Evolutionary conservation across 2,113 vertebrate species (phyloP).

Genomic region (Lepisosteus oculatus): DNA sequence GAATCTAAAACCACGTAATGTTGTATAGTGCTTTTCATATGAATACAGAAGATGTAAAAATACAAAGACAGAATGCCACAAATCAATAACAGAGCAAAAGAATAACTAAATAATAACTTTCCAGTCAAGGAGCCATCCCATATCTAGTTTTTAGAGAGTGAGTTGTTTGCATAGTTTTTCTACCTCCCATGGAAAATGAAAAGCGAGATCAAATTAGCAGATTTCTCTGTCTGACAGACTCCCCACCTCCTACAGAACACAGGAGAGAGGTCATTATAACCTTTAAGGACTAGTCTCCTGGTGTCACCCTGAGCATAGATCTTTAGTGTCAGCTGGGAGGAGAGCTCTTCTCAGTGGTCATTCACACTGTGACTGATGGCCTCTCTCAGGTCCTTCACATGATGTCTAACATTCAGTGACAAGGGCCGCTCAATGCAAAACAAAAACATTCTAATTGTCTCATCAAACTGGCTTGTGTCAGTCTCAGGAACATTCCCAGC

Average conservation of each 20-base stretch:
- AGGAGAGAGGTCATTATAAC: not conserved
- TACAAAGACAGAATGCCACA: too few relatives aligned
- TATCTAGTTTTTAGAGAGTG: too few relatives aligned
- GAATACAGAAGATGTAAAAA: too few relatives aligned
- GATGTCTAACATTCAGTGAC: slow-evolving; percentile 41
- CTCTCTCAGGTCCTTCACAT: slow-evolving; percentile 42
- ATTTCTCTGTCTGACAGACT: not conserved
- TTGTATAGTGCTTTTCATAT: too few relatives aligned
- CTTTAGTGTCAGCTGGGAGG: slow-evolving; percentile 13
- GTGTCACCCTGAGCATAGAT: not conserved
- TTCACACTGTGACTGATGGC: slow-evolving; percentile 58
- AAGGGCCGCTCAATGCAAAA: slow-evolving; percentile 57
- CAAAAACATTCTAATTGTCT: slow-evolving; percentile 74
- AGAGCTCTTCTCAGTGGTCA: slow-evolving; percentile 26
- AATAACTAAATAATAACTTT: too few relatives aligned
- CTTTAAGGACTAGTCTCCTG: slow-evolving; percentile 5
- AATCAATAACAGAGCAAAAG: too few relatives aligned
- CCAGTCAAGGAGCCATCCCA: too few relatives aligned
- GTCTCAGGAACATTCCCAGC: slow-evolving; percentile 56
- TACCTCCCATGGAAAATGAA: not conserved
- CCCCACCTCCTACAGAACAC: not conserved
- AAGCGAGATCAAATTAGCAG: not conserved
- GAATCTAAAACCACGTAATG: too few relatives aligned
- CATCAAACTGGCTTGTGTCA: slow-evolving; percentile 53
- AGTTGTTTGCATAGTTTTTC: too few relatives aligned